These are phyloP conservation scores for Diachasmimorpha longicaudata DNA, from an alignment of 1,140 invertebrate species.

Conservation along the genomic window DNA sequence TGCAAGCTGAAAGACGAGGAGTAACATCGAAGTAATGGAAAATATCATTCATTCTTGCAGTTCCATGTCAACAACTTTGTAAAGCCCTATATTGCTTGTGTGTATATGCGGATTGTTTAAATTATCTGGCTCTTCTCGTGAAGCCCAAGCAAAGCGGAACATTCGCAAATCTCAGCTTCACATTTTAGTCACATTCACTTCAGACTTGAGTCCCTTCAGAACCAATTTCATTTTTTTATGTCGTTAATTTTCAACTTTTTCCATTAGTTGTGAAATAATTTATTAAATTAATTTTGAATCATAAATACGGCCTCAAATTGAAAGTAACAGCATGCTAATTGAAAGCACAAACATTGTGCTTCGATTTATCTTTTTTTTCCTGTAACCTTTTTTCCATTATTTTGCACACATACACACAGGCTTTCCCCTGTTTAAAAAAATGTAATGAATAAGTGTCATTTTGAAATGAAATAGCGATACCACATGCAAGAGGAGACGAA, in stretches of 20 bases:
- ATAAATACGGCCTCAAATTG: conserved; percentile 32
- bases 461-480: conserved; percentile 27
- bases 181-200: background rate
- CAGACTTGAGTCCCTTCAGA: background rate
- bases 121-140: background rate
- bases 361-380: conserved; percentile 23
- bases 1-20: background rate
- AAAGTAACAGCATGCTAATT: conserved; percentile 21
- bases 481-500: conserved; percentile 21
- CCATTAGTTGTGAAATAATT: conserved; percentile 29
- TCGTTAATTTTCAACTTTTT: background rate
- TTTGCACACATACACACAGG: conserved; percentile 23
- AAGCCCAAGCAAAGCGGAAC: too few species aligned
- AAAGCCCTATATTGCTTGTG: background rate
- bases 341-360: background rate
- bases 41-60: background rate
- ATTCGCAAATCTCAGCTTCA: too few species aligned
- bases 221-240: background rate
- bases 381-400: conserved; percentile 18
- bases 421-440: conserved; percentile 7
- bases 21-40: background rate
- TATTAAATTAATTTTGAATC: conserved; percentile 33
- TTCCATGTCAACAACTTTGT: background rate
- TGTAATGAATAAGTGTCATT: background rate
- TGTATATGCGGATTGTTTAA: background rate